These are phyloP conservation scores for Heliocidaris tuberculata DNA, from an alignment of 35 echinoderm and acorn worm species.

Conservation along the genomic window DNA sequence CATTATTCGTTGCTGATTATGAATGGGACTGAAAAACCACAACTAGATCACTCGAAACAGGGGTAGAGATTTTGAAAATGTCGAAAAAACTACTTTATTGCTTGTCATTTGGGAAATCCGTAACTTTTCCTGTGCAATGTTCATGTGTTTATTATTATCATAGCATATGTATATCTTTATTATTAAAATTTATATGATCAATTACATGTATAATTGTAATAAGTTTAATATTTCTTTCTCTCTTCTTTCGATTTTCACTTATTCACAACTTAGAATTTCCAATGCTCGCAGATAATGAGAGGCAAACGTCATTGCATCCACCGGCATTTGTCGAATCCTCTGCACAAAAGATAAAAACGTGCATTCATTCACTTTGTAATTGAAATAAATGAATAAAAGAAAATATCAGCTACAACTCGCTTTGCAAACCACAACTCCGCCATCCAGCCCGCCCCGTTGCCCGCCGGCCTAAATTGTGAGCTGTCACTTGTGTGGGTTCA, in stretches of 20 bases:
- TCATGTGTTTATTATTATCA: no score
- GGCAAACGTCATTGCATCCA: background rate
- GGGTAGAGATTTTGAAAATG: no score
- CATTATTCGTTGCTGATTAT: background rate
- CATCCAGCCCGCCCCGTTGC: background rate
- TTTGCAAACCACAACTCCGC: background rate
- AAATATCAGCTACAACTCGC: background rate
- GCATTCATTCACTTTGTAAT: background rate
- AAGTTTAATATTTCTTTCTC: no score
- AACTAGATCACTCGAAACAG: background rate
- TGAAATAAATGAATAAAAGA: background rate
- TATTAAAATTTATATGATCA: no score
- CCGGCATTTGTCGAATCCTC: background rate
- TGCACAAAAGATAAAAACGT: background rate
- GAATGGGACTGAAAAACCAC: background rate
- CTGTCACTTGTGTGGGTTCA: background rate
- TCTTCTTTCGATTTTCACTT: no score
- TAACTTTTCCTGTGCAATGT: no score
- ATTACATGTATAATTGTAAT: no score
- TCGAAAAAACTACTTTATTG: no score
- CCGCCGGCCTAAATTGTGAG: background rate
- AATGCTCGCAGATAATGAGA: background rate
- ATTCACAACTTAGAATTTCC: no score
- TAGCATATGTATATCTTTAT: no score
- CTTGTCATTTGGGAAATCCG: no score